A percentile compares a stretch with the other conserved stretches of the same genome.
Evolutionary conservation across 2,797 vertebrate genomes (phyloP).

Genomic region (Myotis findleyi): DNA sequence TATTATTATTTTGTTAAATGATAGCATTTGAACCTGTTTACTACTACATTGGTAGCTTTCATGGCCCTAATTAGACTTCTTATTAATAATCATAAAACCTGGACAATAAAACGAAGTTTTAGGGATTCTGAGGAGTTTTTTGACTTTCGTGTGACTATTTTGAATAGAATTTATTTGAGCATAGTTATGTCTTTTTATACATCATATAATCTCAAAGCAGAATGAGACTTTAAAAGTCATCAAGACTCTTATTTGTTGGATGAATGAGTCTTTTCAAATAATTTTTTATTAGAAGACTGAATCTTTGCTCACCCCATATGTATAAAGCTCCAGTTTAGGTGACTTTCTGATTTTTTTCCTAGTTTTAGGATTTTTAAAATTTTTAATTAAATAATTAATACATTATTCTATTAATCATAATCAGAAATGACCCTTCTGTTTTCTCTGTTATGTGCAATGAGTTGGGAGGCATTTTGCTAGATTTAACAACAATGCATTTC

Average conservation of each 20-base stretch:
- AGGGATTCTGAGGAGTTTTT: slow-evolving; percentile 14
- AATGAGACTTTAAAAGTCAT: not conserved
- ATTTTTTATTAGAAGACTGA: not conserved
- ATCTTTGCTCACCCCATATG: not conserved
- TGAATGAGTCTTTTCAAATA: not conserved
- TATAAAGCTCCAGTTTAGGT: not conserved
- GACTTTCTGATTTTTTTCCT: slow-evolving; percentile 14
- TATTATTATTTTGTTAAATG: slow-evolving; percentile 43
- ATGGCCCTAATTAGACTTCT: not conserved
- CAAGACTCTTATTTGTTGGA: not conserved
- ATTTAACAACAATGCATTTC: not conserved
- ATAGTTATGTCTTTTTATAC: not conserved
- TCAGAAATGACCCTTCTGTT: slow-evolving; percentile 9
- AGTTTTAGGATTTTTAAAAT: slow-evolving; percentile 36
- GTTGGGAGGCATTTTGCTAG: not conserved
- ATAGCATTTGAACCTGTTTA: not conserved
- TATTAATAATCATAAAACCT: slow-evolving; percentile 40
- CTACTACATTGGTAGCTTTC: not conserved
- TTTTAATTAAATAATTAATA: not conserved
- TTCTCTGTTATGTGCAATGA: not conserved
- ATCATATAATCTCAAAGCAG: not conserved
- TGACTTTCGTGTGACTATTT: not conserved
- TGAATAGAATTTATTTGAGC: slow-evolving; percentile 22
- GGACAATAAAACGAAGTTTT: not conserved
- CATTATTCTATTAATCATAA: slow-evolving; percentile 15